Base-by-base conservation (phyloP, 2,113 vertebrate species). In the Gadus chalcogrammus region DNA sequence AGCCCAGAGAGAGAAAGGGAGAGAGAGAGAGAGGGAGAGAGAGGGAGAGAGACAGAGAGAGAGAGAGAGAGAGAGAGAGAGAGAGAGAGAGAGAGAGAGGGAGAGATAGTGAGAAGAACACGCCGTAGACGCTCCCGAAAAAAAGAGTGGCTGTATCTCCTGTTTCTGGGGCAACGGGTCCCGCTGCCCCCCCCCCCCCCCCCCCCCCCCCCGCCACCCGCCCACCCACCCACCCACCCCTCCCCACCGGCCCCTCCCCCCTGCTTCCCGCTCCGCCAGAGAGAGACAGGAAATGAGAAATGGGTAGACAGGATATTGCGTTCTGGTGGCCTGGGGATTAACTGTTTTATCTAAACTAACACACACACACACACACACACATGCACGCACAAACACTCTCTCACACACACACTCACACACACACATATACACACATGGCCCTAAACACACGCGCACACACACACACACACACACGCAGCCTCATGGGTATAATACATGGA, bases 251-350 rank as follows among this genome's bases (percentile, higher is more conserved):
- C 84, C 84, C 87, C 85, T 83, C 85, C 79, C 86, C 28, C 68
- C 78, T 68, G 76, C 84, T 88, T 84, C 83, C 88, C 83, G 85
- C 92, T 90, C 88, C 88, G 83, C 84, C 89, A 91, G 74, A 91
- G 91, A 91, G 91, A 93, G 91, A 93, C 93, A 94, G 94, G 94
- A 95, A 93, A 95, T 94, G 93, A 94, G 93, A 94, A 94, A 91
- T 72, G 85, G 91, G 88, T 92, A 92, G 92, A 93, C 93, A 94
- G 94, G 94, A 95, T 94, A 95, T 95, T 95, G 94, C 93, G 93
- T 92, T 93, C 84, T 90, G 93, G 93, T 94, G 90, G 91, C 91
- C 90, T 91, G 89, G 92, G 92, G 92, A 92, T 93, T 93, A 93
- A 91, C 89, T 91, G 91, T 91, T 91, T 93, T 93, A 93, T 93